These are phyloP conservation scores for Agelastica alni DNA, from an alignment of 2,888 invertebrate genomes.

Conservation along the genomic window DNA sequence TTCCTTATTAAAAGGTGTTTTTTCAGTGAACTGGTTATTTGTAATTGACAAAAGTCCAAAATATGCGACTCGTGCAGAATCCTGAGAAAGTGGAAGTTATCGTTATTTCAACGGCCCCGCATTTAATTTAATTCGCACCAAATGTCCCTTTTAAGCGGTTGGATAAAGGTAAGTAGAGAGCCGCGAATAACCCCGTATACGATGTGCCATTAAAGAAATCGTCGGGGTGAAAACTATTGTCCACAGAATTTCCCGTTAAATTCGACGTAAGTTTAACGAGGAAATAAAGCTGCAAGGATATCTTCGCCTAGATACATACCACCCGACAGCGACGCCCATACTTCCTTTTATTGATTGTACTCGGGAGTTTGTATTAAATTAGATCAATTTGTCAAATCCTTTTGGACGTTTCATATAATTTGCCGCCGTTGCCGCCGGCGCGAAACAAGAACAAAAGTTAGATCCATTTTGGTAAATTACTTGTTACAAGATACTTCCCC, in stretches of 20 bases:
- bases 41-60: too few relatives aligned
- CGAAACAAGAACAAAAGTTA: constrained; percentile 42
- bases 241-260: constrained; percentile 2
- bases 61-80: too few relatives aligned
- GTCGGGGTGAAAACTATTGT: neutral
- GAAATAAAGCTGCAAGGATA: constrained; percentile 19
- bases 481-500: constrained; percentile 41
- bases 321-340: constrained; percentile 25
- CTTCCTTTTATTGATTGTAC: constrained; percentile 39
- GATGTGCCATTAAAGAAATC: neutral
- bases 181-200: too few relatives aligned
- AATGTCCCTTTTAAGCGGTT: too few relatives aligned
- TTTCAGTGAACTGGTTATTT: too few relatives aligned
- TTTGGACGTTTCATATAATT: constrained; percentile 46
- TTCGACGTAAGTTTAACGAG: neutral
- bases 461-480: constrained; percentile 42
- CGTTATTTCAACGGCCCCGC: too few relatives aligned
- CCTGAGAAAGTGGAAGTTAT: too few relatives aligned
- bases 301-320: constrained; percentile 20
- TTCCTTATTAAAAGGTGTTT: too few relatives aligned
- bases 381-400: constrained; percentile 49
- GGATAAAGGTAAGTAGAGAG: too few relatives aligned
- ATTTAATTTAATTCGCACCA: too few relatives aligned
- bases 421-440: constrained; percentile 32
- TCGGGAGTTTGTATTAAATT: constrained; percentile 44